These are phyloP conservation scores for Alloscopus bannaensis DNA, from an alignment of 2,888 invertebrate genomes.

Conservation along the genomic window DNA sequence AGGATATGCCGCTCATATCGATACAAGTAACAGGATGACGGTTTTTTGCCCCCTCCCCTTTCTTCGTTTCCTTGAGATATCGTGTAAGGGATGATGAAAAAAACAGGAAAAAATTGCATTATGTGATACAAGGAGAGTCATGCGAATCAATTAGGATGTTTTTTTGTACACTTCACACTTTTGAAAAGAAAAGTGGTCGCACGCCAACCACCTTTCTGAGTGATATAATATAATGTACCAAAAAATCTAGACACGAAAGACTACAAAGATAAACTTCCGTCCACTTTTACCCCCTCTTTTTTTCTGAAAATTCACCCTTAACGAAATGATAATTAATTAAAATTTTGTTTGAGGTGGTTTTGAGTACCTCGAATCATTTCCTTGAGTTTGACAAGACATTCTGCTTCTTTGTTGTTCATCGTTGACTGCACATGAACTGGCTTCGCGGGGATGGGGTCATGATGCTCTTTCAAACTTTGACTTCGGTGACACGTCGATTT, in stretches of 20 bases:
- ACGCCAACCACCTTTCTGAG: no score
- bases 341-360: neutral
- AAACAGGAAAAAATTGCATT: no score
- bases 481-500: slow-evolving; percentile 31
- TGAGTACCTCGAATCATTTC: slow-evolving; percentile 51
- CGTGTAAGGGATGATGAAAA: no score
- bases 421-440: neutral
- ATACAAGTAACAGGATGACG: neutral
- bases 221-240: no score
- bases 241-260: no score
- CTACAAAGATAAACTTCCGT: no score
- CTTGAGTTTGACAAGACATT: slow-evolving; percentile 48
- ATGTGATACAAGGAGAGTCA: no score
- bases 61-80: neutral
- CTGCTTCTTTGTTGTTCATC: slow-evolving; percentile 60
- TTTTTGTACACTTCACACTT: neutral
- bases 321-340: no score
- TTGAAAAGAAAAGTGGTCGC: no score
- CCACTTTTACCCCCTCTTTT: neutral
- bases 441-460: slow-evolving; percentile 31
- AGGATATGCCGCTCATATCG: slow-evolving; percentile 42
- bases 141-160: no score
- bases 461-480: slow-evolving; percentile 25
- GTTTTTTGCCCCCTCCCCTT: slow-evolving; percentile 21
- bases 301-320: neutral